A percentile compares a stretch with the other conserved stretches of the same genome.
Evolutionary conservation across 2,888 invertebrate genomes (phyloP).

Genomic region (Leptopilina drosophilae): DNA sequence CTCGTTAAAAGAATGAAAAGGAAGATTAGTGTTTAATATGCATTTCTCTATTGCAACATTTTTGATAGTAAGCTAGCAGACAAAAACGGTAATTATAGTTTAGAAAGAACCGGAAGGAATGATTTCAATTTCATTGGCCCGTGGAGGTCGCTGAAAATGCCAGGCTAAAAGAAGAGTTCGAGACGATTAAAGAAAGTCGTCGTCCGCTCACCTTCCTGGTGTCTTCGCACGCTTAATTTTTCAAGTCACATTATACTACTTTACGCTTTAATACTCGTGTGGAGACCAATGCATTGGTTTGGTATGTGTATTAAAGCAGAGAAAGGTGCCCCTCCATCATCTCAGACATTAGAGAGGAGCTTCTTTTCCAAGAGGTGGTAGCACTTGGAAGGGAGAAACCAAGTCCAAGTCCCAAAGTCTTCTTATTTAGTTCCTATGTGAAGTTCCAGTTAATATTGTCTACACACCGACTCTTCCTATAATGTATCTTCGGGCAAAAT

Average conservation of each 20-base stretch:
- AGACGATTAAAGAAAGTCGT: conserved; percentile 64
- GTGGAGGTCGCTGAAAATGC: conserved; percentile 62
- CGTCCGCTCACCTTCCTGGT: conserved; percentile 56
- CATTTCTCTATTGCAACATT: conserved; percentile 39
- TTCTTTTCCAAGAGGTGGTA: conserved; percentile 67
- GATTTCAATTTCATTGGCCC: conserved; percentile 55
- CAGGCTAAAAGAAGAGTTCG: conserved; percentile 58
- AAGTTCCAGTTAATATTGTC: conserved; percentile 67
- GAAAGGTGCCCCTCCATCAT: conserved; percentile 71
- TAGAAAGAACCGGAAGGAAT: conserved; percentile 32
- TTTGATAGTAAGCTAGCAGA: conserved; percentile 5
- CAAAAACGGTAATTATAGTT: conserved; percentile 16
- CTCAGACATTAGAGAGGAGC: conserved; percentile 74
- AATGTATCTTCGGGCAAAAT: conserved; percentile 65
- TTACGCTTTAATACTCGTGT: conserved; percentile 35
- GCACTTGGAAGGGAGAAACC: conserved; percentile 67
- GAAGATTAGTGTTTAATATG: background rate
- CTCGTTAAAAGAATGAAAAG: background rate
- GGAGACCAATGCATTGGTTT: conserved; percentile 47
- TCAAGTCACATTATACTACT: conserved; percentile 32
- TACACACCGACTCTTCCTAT: conserved; percentile 62
- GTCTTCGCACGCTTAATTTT: conserved; percentile 47
- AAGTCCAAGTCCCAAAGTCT: conserved; percentile 69
- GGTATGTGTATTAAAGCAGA: conserved; percentile 59
- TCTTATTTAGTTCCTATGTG: conserved; percentile 69